Evolutionary conservation across 2,113 vertebrate genomes (phyloP).

Genomic region (Oncorhynchus clarkii): DNA sequence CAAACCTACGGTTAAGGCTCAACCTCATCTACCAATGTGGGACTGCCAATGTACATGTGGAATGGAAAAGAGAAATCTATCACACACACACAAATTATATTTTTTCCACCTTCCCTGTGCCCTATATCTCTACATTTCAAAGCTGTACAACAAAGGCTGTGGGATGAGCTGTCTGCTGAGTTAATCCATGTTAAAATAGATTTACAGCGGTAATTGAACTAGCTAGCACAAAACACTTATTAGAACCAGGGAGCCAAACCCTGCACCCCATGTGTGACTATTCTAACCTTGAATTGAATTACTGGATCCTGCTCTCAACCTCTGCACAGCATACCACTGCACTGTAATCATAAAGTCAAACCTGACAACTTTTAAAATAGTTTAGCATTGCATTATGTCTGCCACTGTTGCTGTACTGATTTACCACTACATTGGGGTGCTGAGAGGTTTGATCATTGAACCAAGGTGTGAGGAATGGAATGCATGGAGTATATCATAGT

Average conservation of each 20-base stretch:
- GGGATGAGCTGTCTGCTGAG: slow-evolving; percentile 63
- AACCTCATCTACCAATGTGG: slow-evolving; percentile 19
- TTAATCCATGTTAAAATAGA: slow-evolving; percentile 65
- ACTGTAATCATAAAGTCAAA: too few relatives aligned
- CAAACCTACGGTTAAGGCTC: slow-evolving; percentile 26
- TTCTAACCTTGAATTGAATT: slow-evolving; percentile 62
- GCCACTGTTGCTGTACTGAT: neutral
- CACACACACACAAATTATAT: slow-evolving; percentile 4
- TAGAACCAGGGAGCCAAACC: slow-evolving; percentile 33
- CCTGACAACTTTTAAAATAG: too few relatives aligned
- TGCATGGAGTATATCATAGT: neutral
- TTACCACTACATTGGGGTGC: neutral
- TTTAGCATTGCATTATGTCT: neutral
- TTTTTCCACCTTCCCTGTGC: neutral
- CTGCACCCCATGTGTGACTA: slow-evolving; percentile 22
- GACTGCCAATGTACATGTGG: slow-evolving; percentile 53
- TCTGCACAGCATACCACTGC: slow-evolving; percentile 9
- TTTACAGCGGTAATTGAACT: slow-evolving; percentile 65
- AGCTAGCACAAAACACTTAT: slow-evolving; percentile 47
- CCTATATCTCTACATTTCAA: slow-evolving; percentile 61
- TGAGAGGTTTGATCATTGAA: neutral
- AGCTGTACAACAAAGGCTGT: slow-evolving; percentile 57
- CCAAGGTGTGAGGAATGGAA: neutral
- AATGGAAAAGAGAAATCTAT: slow-evolving; percentile 70
- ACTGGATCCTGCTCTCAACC: slow-evolving; percentile 30